Base-by-base conservation (phyloP, 2,113 vertebrate genomes). In the Carassius auratus region DNA sequence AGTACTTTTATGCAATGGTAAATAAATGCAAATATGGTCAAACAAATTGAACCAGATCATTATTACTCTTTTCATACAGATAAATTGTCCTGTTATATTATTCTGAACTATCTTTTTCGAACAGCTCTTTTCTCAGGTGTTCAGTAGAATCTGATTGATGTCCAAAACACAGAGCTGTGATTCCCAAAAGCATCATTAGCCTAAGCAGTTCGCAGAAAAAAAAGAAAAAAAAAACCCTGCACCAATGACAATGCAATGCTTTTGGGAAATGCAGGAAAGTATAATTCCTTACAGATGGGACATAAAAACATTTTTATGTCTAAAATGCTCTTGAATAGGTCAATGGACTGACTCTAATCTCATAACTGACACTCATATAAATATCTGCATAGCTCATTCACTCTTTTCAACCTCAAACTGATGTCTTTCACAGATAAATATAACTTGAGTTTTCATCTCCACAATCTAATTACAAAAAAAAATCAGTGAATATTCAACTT, bases 131-230 rank as follows among this genome's bases (percentile, higher is more conserved):
- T n/a, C 57, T n/a, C 21, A n/a, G 57, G 57, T 61, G 57, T 61
- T 61, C 19, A 61, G n/a, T 61, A n/a, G 57, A 61, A 61, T 61
- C 21, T 8, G 57, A 21, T 8, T 21, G 57, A 59, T 21, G 55
- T 59, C 55, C 57, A 59, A n/a, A n/a, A 59, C 7, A 59, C 57
- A 59, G 57, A 21, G 57, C 19, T 21, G 57, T n/a, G 57, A n/a
- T 61, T 61, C 57, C 57, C 57, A 61, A 61, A 61, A 61, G 21
- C 57, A 61, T 61, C 57, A 61, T 61, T 61, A 61, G 57, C 57
- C 57, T 61, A n/a, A 61, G 57, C 19, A n/a, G 19, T n/a, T n/a
- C 8, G 57, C 8, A 61, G 7, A 61, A 21, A 61, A 30, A 30
- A 30, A 30, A 30, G 1, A 36, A 36, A 36, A 36, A 36, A 36